Conservation (phyloP, 2,797 vertebrate genomes). For the Limnodromus scolopaceus region DNA sequence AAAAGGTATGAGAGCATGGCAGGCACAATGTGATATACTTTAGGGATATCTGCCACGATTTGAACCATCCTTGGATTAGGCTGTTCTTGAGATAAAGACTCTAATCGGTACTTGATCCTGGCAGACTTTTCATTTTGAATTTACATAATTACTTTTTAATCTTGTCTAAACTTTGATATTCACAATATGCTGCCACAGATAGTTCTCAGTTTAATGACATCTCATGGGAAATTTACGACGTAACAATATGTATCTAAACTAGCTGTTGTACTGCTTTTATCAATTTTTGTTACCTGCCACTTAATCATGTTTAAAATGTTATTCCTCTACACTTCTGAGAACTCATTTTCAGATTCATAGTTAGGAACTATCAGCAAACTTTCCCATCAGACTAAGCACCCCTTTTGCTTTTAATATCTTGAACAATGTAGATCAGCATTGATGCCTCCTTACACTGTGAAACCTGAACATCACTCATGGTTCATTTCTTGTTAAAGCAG, state of each 20-base stretch:
- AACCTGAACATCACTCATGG: background rate
- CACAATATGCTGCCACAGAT: background rate
- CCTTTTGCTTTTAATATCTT: background rate
- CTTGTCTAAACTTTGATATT: constrained; percentile 4
- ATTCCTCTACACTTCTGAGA: background rate
- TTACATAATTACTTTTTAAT: background rate
- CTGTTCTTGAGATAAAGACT: background rate
- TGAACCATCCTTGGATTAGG: background rate
- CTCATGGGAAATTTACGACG: background rate
- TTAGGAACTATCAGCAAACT: background rate
- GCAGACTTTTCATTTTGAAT: background rate
- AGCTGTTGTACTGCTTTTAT: background rate
- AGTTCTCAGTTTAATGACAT: background rate
- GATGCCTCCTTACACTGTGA: background rate
- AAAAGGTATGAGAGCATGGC: background rate
- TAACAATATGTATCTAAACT: background rate
- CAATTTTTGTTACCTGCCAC: background rate
- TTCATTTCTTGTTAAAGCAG: background rate
- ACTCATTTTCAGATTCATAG: background rate
- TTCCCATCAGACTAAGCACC: background rate
- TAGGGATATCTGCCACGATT: rapidly evolving
- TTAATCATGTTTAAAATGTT: background rate
- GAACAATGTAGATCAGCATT: background rate
- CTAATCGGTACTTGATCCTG: background rate
- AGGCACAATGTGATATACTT: background rate